Base-by-base conservation (phyloP, 2,888 invertebrate genomes). In the Cephonodes hylas region DNA sequence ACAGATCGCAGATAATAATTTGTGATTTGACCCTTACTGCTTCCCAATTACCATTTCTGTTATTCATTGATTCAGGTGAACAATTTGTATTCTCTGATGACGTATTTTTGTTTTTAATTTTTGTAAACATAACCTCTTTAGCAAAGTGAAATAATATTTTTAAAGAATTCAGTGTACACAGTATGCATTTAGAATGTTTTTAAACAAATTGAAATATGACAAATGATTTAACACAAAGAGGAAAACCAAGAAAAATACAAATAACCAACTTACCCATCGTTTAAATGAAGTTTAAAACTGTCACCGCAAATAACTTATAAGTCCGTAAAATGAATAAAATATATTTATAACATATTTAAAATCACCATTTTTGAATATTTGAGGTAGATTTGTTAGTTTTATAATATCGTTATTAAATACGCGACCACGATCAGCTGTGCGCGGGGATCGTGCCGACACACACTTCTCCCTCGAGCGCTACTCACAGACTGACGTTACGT, bases 381-480 rank as follows among this genome's bases (percentile, higher is more conserved):
- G 76, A 80, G 75, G 75, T 79, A 80, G 75, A 64, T 73, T 69
- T 74, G 71, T 72, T 64, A 67, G 65, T 72, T 68, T 66, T 64
- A 64, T 62, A 72, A 63, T 38, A 74, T 71, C 79, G 80, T 73
- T 76, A 66, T 65, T 71, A 70, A 77, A 80, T 73, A 84, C 89
- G 89, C 88, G 87, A 85, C 72, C 74, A 78, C 76, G 79, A 84
- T 81, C 83, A 82, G 85, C 83, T 84, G 85, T 77, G 78, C 62
- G 70, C 60, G 70, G 70, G 66, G 67, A 68, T 38, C 57, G 27
- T 63, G 72, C 72, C 73, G 70, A 76, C 82, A 77, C 86, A 64
- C 70, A 67, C 82, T 74, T 64, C 75, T 70, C 73, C 53, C 58
- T 57, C 73, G 75, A 81, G 73, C 74, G 84, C 81, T 81, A 77